These are phyloP conservation scores for Zaprionus africanus DNA, from an alignment of 1,140 invertebrate species.

Conservation along the genomic window DNA sequence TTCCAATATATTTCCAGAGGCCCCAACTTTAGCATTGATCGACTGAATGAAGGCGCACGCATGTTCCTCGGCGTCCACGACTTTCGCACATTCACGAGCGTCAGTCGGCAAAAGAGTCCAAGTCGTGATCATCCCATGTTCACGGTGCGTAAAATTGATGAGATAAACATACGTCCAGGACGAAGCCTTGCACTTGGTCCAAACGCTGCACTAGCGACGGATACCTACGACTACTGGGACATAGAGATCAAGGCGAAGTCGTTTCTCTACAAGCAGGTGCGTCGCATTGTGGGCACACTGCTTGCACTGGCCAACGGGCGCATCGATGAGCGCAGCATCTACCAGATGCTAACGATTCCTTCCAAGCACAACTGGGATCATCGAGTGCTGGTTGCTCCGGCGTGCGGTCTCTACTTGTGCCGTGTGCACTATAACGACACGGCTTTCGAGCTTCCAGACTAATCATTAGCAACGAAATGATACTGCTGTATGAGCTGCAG, in stretches of 20 bases:
- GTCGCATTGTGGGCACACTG: constrained; percentile 89
- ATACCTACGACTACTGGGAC: constrained; percentile 88
- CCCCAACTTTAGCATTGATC: constrained; percentile 86
- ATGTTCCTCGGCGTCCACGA: constrained; percentile 88
- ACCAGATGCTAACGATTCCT: constrained; percentile 90
- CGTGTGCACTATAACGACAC: constrained; percentile 88
- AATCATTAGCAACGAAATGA: constrained; percentile 85
- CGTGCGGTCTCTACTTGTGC: constrained; percentile 89
- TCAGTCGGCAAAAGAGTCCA: constrained; percentile 81
- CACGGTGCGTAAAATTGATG: constrained; percentile 84
- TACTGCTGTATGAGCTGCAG: constrained; percentile 87
- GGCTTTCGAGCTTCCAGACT: constrained; percentile 82
- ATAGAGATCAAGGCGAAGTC: constrained; percentile 86
- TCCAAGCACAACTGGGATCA: constrained; percentile 88
- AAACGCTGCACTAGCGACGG: constrained; percentile 70
- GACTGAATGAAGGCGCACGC: constrained; percentile 85
- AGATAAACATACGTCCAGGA: constrained; percentile 85
- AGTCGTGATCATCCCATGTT: constrained; percentile 83
- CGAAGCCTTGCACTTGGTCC: constrained; percentile 83
- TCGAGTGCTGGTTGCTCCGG: constrained; percentile 85
- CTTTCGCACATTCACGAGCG: constrained; percentile 88
- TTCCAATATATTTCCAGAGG: constrained; percentile 82
- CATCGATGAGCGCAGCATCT: constrained; percentile 87
- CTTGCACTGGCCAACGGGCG: constrained; percentile 86
- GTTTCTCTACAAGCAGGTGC: constrained; percentile 92